A percentile compares a stretch with the other conserved stretches of the same genome.
phyloP scores from a whole-genome alignment of 2,797 vertebrate genomes.

The Zalophus californianus region DNA sequence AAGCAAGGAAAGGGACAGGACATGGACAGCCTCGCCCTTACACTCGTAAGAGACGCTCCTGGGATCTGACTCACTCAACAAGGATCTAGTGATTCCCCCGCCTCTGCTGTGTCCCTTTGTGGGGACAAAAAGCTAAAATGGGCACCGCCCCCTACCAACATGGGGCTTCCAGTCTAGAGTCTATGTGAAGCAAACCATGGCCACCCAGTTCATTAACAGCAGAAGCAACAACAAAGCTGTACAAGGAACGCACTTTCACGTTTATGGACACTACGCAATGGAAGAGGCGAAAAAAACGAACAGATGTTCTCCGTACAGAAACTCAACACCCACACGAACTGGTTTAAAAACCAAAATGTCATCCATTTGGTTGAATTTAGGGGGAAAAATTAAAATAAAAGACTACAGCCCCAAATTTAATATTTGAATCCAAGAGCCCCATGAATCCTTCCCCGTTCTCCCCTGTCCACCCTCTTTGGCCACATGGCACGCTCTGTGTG shows the following conservation, averaged over 20 bases:
- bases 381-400: not conserved
- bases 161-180: not conserved
- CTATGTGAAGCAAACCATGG: not conserved
- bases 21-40: not conserved
- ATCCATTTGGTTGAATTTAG: conserved; percentile 12
- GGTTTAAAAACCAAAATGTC: conserved; percentile 2
- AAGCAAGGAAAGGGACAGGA: not conserved
- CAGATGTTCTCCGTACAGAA: not conserved
- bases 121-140: not conserved
- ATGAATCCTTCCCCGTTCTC: not conserved
- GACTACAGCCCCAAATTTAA: not conserved
- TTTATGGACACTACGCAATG: not conserved
- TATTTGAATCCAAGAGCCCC: not conserved
- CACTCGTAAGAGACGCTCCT: not conserved
- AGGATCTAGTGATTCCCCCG: not conserved
- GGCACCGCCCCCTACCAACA: not conserved
- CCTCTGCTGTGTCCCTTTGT: too few relatives aligned
- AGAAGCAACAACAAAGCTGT: not conserved
- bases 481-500: not conserved
- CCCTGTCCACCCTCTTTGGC: not conserved
- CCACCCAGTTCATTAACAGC: not conserved
- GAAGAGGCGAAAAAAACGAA: not conserved
- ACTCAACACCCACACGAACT: not conserved
- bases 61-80: not conserved
- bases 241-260: not conserved